These are phyloP conservation scores for Leptopterna dolabrata DNA, from an alignment of 2,888 invertebrate species.

Conservation along the genomic window DNA sequence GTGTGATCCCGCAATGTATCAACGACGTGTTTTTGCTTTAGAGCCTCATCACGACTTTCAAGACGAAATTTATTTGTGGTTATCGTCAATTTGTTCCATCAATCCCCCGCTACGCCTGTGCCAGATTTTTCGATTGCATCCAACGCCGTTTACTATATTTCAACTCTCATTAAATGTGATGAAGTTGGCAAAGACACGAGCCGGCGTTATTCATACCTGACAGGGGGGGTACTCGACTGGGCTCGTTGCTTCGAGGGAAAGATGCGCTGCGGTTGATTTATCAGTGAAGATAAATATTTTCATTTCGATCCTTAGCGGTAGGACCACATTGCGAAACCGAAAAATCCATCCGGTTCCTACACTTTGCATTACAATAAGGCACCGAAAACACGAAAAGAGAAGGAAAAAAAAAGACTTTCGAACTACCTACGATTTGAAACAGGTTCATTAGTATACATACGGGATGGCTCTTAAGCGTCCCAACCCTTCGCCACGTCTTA, in stretches of 20 bases:
- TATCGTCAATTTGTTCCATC: neutral
- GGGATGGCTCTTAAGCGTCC: neutral
- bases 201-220: conserved; percentile 22
- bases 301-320: neutral
- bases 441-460: conserved; percentile 46
- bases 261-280: neutral
- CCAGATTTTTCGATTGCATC: neutral
- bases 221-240: neutral
- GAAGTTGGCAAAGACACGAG: neutral
- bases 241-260: conserved; percentile 21
- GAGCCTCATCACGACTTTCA: too few relatives aligned
- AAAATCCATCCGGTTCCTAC: neutral
- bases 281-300: conserved; percentile 23
- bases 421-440: conserved; percentile 17
- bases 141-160: neutral
- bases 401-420: neutral
- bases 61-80: neutral
- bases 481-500: conserved; percentile 35
- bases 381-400: neutral
- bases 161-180: conserved; percentile 2
- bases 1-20: too few relatives aligned
- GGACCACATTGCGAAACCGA: neutral
- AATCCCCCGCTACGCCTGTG: neutral
- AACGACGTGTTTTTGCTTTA: too few relatives aligned
- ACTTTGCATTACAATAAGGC: neutral